These are phyloP conservation scores for Euleptes europaea DNA, from an alignment of 2,113 vertebrate genomes.

Conservation along the genomic window DNA sequence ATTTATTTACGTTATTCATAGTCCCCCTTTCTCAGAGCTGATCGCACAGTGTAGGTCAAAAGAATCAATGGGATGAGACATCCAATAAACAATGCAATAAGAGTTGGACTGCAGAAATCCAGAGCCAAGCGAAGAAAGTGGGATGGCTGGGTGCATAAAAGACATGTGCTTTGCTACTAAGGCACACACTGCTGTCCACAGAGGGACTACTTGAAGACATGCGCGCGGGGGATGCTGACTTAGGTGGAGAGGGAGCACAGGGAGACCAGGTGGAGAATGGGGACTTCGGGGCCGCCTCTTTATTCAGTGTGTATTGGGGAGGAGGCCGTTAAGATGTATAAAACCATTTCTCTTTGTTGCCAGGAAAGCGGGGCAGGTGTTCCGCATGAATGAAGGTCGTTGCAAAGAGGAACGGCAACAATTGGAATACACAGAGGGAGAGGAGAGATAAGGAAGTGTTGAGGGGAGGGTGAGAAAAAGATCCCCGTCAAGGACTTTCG, in stretches of 20 bases:
- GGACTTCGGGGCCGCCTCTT: neutral
- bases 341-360: constrained; percentile 7
- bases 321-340: neutral
- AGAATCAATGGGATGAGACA: too few relatives aligned
- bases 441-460: neutral
- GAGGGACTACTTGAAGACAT: neutral
- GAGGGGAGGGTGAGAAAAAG: neutral
- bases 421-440: neutral
- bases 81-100: too few relatives aligned
- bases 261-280: neutral
- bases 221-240: neutral
- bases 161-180: neutral
- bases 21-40: too few relatives aligned
- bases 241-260: neutral
- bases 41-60: too few relatives aligned
- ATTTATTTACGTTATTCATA: too few relatives aligned
- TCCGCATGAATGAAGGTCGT: neutral
- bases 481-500: neutral
- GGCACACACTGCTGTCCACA: too few relatives aligned
- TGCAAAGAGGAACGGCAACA: constrained; percentile 1
- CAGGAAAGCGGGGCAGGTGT: neutral
- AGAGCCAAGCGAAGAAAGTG: too few relatives aligned
- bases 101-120: too few relatives aligned
- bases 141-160: neutral
- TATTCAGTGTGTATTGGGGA: neutral